phyloP scores from a whole-genome alignment of 2,113 vertebrate species.

The Glaucidium brasilianum region DNA sequence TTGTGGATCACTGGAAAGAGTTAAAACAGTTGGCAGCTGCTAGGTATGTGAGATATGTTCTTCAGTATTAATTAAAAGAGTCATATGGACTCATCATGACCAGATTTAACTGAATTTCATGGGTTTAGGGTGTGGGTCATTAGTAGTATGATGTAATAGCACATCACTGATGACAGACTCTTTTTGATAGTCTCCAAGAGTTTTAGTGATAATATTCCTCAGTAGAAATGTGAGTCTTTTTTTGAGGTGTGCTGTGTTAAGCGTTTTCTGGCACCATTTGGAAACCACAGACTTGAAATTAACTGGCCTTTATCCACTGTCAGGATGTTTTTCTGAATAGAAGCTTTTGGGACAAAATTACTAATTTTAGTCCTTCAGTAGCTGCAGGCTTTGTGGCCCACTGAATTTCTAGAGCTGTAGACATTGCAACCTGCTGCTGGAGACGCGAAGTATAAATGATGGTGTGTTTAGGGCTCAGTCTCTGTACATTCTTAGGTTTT shows the following conservation, averaged over 20 bases:
- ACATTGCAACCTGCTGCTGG: not conserved
- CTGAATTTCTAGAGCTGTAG: not conserved
- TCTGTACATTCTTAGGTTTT: not conserved
- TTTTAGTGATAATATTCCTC: not conserved
- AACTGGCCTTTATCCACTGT: not conserved
- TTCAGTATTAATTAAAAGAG: not conserved
- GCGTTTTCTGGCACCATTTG: not conserved
- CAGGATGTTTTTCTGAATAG: not conserved
- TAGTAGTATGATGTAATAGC: not conserved
- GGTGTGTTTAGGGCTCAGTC: not conserved
- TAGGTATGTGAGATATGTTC: conserved; percentile 71
- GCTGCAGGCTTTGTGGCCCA: not conserved
- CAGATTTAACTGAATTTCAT: not conserved
- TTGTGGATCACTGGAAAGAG: conserved; percentile 96
- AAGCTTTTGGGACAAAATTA: not conserved
- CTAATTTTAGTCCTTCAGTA: not conserved
- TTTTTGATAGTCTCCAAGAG: too few species aligned
- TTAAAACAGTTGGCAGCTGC: conserved; percentile 91
- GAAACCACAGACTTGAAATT: not conserved
- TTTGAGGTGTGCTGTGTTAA: not conserved
- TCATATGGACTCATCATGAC: not conserved
- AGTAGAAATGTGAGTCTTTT: not conserved
- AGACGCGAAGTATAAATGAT: not conserved
- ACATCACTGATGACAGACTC: not conserved
- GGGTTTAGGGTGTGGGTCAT: not conserved